These are phyloP conservation scores for Entelurus aequoreus DNA, from an alignment of 2,113 vertebrate species.

Conservation along the genomic window DNA sequence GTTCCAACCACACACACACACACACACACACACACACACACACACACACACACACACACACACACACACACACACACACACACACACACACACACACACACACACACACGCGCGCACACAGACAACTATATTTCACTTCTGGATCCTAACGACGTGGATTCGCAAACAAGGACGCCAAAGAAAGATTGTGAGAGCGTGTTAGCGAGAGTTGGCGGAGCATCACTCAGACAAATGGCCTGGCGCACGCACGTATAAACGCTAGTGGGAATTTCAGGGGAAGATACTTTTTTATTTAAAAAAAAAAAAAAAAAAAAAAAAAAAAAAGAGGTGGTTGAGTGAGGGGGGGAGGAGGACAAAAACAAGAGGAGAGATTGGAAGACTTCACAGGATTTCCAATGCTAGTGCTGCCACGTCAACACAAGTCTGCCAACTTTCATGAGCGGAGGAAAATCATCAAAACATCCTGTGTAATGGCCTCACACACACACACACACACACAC, in stretches of 20 bases:
- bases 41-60: no score
- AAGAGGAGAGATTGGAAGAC: slow-evolving; percentile 32
- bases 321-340: slow-evolving; percentile 13
- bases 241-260: slow-evolving; percentile 15
- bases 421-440: slow-evolving; percentile 23
- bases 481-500: background rate
- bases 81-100: no score
- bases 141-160: slow-evolving; percentile 43
- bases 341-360: slow-evolving; percentile 18
- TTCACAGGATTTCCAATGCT: slow-evolving; percentile 42
- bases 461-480: background rate
- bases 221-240: slow-evolving; percentile 52
- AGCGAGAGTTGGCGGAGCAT: slow-evolving; percentile 56
- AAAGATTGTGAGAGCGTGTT: slow-evolving; percentile 41
- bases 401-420: slow-evolving; percentile 66
- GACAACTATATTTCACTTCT: slow-evolving; percentile 39
- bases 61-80: no score
- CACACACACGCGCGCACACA: no score
- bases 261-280: slow-evolving; percentile 34
- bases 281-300: background rate
- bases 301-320: slow-evolving; percentile 6
- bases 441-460: slow-evolving; percentile 7
- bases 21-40: no score
- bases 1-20: slow-evolving; percentile 12
- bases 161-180: slow-evolving; percentile 29